Evolutionary conservation across 2,888 invertebrate genomes (phyloP).

Genomic region (Brachypalpus laphriformis): DNA sequence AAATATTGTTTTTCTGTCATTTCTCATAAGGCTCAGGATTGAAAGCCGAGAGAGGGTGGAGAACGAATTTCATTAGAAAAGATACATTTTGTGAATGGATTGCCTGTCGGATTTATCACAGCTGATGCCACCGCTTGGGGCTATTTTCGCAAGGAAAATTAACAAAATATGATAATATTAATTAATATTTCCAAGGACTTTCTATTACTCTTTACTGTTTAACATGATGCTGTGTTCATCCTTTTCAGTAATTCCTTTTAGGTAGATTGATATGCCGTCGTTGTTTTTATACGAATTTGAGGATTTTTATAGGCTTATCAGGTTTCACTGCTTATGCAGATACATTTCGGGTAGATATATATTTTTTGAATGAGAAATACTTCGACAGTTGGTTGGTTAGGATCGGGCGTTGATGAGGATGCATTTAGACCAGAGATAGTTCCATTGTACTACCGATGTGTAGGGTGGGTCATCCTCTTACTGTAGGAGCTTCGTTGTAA

Average conservation of each 20-base stretch:
- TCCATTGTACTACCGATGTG: no score
- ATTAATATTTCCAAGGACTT: conserved; percentile 3
- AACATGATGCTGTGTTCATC: background rate
- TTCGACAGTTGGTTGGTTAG: no score
- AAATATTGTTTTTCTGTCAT: background rate
- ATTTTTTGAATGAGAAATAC: no score
- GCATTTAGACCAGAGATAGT: no score
- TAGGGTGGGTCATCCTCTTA: no score
- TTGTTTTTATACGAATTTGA: background rate
- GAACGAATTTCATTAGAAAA: background rate
- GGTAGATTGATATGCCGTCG: background rate
- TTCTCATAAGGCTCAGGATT: background rate
- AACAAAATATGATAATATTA: background rate
- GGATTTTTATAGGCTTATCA: background rate
- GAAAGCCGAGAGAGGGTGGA: background rate
- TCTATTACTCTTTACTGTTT: background rate
- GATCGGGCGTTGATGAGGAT: no score
- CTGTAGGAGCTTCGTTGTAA: no score
- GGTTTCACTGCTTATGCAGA: no score
- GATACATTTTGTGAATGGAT: background rate
- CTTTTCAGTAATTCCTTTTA: background rate
- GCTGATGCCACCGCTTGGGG: background rate
- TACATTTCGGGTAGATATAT: no score
- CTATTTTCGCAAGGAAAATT: background rate
- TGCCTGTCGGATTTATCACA: background rate